Conservation (phyloP, 2,797 vertebrate genomes). For the Anguilla obscura region DNA sequence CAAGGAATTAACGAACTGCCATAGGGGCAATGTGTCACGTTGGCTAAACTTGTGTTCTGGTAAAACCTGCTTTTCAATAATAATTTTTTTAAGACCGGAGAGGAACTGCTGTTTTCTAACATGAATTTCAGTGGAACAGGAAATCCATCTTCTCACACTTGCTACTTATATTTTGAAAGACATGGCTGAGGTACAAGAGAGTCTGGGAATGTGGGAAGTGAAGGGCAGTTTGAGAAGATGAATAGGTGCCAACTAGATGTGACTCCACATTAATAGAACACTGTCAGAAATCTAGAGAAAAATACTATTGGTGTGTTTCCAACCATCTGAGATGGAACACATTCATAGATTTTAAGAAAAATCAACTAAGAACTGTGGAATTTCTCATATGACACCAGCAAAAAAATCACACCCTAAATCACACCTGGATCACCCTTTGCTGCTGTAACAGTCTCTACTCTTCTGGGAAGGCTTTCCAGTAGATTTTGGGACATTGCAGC, state of each 20-base stretch:
- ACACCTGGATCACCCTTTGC: no score
- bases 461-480: no score
- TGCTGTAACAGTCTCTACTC: no score
- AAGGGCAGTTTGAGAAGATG: background rate
- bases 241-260: background rate
- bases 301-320: background rate
- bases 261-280: background rate
- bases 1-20: background rate
- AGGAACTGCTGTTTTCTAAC: background rate
- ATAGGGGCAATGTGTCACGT: background rate
- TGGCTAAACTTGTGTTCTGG: background rate
- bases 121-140: conserved; percentile 20
- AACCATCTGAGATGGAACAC: background rate
- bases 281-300: background rate
- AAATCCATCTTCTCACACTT: background rate
- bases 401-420: background rate
- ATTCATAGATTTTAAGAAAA: background rate
- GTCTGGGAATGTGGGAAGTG: background rate
- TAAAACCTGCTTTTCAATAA: conserved; percentile 1
- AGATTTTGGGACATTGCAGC: no score
- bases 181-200: background rate
- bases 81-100: background rate
- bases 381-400: background rate
- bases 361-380: background rate
- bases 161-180: background rate